A percentile compares a stretch with the other conserved stretches of the same genome.
phyloP scores from a whole-genome alignment of 2,113 vertebrate genomes.

The Microcebus tavaratra region DNA sequence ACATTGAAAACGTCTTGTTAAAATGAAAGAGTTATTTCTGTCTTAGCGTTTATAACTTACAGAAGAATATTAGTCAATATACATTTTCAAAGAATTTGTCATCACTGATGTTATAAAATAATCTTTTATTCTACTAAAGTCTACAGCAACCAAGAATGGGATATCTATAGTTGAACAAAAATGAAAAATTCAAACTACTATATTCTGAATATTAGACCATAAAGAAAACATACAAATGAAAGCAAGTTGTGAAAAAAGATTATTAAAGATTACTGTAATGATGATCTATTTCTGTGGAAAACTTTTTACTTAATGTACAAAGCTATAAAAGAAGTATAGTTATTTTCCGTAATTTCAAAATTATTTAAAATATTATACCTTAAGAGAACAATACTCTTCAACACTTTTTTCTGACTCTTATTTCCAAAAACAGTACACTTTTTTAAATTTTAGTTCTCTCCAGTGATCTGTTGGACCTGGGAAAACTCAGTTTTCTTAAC shows the following conservation, averaged over 20 bases:
- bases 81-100: neutral
- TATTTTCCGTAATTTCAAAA: neutral
- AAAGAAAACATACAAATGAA: conserved; percentile 14
- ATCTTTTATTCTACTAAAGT: neutral
- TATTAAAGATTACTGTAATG: conserved; percentile 16
- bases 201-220: neutral
- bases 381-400: neutral
- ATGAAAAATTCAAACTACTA: neutral
- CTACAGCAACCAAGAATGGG: neutral
- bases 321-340: neutral
- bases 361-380: conserved; percentile 6
- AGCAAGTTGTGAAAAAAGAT: neutral
- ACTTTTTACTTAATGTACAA: neutral
- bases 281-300: neutral
- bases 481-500: neutral
- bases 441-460: neutral
- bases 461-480: neutral
- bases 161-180: neutral
- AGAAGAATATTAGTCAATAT: neutral
- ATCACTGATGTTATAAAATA: neutral
- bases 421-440: neutral
- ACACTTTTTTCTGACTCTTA: neutral
- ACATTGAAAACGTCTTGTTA: neutral
- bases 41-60: neutral
- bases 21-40: neutral